Conservation (phyloP, 2,888 invertebrate genomes). For the Drosophila acutilabella region DNA sequence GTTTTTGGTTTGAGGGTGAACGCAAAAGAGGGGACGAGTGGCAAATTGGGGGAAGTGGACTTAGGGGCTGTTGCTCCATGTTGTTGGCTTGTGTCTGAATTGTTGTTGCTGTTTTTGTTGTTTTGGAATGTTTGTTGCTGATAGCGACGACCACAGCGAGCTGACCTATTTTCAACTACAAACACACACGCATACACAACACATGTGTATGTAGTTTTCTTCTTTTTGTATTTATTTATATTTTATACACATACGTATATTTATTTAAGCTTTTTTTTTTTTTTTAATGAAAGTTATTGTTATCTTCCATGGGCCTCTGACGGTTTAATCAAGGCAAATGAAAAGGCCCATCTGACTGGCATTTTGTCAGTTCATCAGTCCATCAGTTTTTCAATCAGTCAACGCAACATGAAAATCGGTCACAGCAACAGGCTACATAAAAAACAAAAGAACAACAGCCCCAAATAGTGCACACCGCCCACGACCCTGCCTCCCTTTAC, state of each 20-base stretch:
- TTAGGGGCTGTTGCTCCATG: conserved; percentile 35
- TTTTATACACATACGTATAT: conserved; percentile 3
- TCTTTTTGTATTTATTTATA: neutral
- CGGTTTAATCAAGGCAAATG: conserved; percentile 69
- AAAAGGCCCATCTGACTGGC: conserved; percentile 40
- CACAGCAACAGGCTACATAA: conserved; percentile 59
- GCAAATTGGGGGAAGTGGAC: neutral
- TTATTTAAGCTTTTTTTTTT: conserved; percentile 20
- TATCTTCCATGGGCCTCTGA: conserved; percentile 42
- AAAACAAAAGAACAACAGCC: neutral
- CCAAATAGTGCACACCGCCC: conserved; percentile 6
- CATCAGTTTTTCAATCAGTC: conserved; percentile 19
- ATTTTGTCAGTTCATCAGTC: neutral
- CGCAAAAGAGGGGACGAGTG: neutral
- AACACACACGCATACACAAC: conserved; percentile 8
- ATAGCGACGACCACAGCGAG: conserved; percentile 53
- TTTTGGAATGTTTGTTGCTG: conserved; percentile 29
- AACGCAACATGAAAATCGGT: conserved; percentile 3
- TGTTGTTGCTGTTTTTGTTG: conserved; percentile 30
- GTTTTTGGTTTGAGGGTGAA: conserved; percentile 23
- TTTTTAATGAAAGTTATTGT: conserved; percentile 58
- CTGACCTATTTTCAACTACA: conserved; percentile 52
- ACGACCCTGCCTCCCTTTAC: neutral
- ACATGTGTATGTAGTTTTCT: neutral
- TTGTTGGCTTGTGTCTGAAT: conserved; percentile 39